These are phyloP conservation scores for Eleginops maclovinus DNA, from an alignment of 2,113 vertebrate genomes.

Conservation along the genomic window DNA sequence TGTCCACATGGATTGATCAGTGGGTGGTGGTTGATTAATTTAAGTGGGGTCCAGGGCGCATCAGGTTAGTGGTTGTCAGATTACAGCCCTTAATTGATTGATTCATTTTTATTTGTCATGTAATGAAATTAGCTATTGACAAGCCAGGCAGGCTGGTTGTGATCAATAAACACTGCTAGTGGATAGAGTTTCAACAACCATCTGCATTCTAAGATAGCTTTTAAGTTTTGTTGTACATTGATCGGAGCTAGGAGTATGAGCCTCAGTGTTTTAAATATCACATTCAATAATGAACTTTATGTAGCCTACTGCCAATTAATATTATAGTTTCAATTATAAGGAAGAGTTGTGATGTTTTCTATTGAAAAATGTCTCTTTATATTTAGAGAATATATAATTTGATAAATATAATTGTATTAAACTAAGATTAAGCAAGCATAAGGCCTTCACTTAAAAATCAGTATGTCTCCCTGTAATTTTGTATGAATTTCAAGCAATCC, in stretches of 20 bases:
- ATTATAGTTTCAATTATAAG: background rate
- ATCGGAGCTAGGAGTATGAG: background rate
- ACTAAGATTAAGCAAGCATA: too few relatives aligned
- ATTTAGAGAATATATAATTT: background rate
- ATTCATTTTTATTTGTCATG: slow-evolving; percentile 76
- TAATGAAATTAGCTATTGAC: slow-evolving; percentile 77
- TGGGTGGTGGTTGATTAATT: slow-evolving; percentile 65
- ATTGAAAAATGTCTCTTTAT: background rate
- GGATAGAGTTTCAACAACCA: slow-evolving; percentile 51
- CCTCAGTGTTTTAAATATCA: background rate
- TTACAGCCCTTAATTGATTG: slow-evolving; percentile 74
- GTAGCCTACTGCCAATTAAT: background rate
- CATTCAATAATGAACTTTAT: background rate
- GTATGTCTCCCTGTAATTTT: slow-evolving; percentile 11
- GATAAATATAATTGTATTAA: too few relatives aligned
- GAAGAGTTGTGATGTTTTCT: background rate
- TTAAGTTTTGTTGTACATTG: background rate
- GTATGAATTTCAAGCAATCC: background rate
- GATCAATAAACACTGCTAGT: slow-evolving; percentile 68
- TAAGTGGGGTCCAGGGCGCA: slow-evolving; percentile 56
- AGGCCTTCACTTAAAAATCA: slow-evolving; percentile 19
- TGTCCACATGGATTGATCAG: slow-evolving; percentile 58
- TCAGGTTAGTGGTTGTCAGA: slow-evolving; percentile 72
- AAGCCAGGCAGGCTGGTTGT: slow-evolving; percentile 42
- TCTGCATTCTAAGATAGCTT: slow-evolving; percentile 3